Evolutionary conservation across 2,113 vertebrate species (phyloP).

Genomic region (Megalops atlanticus): DNA sequence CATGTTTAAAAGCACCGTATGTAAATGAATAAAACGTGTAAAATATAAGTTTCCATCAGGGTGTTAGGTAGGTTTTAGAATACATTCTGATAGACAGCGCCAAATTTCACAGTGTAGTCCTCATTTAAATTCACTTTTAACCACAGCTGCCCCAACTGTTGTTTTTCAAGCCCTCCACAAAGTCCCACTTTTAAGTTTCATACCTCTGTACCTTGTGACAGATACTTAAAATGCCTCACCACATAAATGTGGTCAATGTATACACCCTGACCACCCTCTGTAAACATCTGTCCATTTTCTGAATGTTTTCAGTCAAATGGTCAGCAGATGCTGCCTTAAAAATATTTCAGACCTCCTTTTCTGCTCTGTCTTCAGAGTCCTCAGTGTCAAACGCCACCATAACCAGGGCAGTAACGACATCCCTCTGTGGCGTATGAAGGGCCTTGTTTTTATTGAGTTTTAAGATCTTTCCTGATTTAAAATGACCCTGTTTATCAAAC

Average conservation of each 20-base stretch:
- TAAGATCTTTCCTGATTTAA: not conserved
- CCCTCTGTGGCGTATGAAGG: not conserved
- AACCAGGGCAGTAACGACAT: not conserved
- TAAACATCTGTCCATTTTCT: conserved; percentile 10
- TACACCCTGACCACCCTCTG: not conserved
- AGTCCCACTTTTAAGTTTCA: not conserved
- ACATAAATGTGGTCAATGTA: not conserved
- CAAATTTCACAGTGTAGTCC: not conserved
- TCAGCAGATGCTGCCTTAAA: not conserved
- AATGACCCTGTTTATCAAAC: not conserved
- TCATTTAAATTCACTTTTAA: conserved; percentile 5
- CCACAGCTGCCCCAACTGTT: not conserved
- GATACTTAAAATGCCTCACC: not conserved
- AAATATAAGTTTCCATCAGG: too few relatives aligned
- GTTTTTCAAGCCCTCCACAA: not conserved
- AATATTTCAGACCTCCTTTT: not conserved
- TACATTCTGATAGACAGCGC: not conserved
- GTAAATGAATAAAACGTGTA: too few relatives aligned
- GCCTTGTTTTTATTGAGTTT: too few relatives aligned
- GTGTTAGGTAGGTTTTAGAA: too few relatives aligned
- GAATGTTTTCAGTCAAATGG: not conserved
- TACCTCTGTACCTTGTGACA: not conserved
- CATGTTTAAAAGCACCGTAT: too few relatives aligned
- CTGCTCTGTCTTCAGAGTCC: not conserved
- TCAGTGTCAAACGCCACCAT: not conserved